These are phyloP conservation scores for Eidolon helvum DNA, from an alignment of 2,113 vertebrate genomes.

Conservation along the genomic window DNA sequence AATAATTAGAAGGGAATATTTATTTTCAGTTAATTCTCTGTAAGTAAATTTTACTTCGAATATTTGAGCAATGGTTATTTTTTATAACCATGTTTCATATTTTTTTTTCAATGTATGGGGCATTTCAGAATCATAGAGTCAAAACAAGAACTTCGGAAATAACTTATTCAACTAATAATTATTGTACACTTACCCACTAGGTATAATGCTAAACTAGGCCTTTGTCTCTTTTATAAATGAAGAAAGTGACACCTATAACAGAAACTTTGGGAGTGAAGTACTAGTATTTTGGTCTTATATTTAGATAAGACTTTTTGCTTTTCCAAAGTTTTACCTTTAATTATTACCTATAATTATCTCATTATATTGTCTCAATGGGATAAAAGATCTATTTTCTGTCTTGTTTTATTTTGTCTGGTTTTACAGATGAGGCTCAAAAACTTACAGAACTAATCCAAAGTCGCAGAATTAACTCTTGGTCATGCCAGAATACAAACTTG, in stretches of 20 bases:
- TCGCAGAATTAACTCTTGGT: background rate
- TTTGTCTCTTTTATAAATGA: background rate
- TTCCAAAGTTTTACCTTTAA: background rate
- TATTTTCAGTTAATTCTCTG: slow-evolving; percentile 16
- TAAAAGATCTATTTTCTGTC: background rate
- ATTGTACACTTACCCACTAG: background rate
- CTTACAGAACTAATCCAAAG: background rate
- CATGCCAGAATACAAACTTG: background rate
- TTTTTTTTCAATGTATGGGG: background rate
- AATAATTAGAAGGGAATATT: background rate
- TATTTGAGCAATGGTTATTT: background rate
- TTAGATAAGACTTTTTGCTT: background rate
- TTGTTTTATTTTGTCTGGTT: slow-evolving; percentile 27
- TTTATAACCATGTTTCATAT: background rate
- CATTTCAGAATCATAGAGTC: background rate
- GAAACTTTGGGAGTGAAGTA: background rate
- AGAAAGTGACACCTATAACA: background rate
- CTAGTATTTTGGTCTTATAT: background rate
- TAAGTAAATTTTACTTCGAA: slow-evolving; percentile 8
- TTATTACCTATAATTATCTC: background rate
- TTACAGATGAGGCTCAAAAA: background rate
- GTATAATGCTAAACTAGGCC: background rate
- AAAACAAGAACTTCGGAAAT: slow-evolving; percentile 23
- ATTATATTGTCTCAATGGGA: background rate
- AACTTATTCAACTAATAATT: background rate